Evolutionary conservation across 2,888 invertebrate species (phyloP).

Genomic region (Uloborus plumipes): DNA sequence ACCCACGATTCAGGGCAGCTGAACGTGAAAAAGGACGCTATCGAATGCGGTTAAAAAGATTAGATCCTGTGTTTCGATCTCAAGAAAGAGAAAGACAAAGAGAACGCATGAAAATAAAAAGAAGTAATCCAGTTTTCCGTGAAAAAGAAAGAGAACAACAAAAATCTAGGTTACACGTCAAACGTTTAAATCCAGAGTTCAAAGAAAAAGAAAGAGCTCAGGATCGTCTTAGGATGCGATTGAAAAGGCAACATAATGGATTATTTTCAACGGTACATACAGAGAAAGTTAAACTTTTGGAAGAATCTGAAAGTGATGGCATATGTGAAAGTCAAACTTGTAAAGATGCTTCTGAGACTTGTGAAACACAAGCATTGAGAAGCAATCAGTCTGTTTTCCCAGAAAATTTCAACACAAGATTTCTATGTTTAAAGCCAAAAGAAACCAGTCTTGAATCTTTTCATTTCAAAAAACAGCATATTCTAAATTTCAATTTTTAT

Average conservation of each 20-base stretch:
- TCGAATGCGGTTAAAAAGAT: constrained; percentile 46
- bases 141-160: constrained; percentile 57
- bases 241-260: constrained; percentile 38
- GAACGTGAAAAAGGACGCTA: constrained; percentile 57
- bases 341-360: constrained; percentile 20
- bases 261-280: constrained; percentile 26
- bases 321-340: constrained; percentile 16
- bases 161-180: constrained; percentile 39
- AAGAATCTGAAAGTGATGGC: constrained; percentile 6
- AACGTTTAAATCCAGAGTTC: constrained; percentile 46
- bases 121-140: constrained; percentile 53
- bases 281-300: constrained; percentile 20
- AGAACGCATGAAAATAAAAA: constrained; percentile 54
- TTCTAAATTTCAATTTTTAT: constrained; percentile 58
- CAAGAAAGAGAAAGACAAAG: constrained; percentile 54
- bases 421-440: constrained; percentile 25
- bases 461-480: constrained; percentile 46
- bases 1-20: constrained; percentile 50
- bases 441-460: constrained; percentile 36
- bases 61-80: constrained; percentile 52
- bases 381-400: constrained; percentile 43
- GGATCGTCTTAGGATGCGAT: constrained; percentile 28
- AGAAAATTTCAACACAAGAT: constrained; percentile 34
- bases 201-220: constrained; percentile 51
- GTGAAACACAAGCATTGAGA: constrained; percentile 6